Base-by-base conservation (phyloP, 2,888 invertebrate species). In the Azorinus chamasolen region DNA sequence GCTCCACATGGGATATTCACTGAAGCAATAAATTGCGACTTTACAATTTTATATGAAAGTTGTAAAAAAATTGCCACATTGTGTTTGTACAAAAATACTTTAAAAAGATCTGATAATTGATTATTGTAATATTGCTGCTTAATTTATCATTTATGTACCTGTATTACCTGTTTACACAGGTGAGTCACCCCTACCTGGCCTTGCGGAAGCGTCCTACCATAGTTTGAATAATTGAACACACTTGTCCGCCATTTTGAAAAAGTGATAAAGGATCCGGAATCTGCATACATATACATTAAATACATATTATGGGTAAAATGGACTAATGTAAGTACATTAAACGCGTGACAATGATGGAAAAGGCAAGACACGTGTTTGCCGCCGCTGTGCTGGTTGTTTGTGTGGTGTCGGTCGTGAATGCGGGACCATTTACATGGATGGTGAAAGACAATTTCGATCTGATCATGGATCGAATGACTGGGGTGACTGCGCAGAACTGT, bases 361-460 rank as follows among this genome's bases (percentile, higher is more conserved):
- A 45, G 18, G 18, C 55, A 24, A 48, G 59, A 24, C 63, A 58
- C 41, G 65, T 63, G 41, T 61, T 79, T 6, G 73, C 69, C 12
- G 59, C 70, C 46, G 78, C 54, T 20, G 53, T 84, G 48, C 74
- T 83, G 63, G 76, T 68, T 18, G 59, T 86, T 22, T 68, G 83
- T 2, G 77, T 78, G 27, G 24, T 79, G 43, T 77, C 79, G 32
- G 39, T 77, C 25, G 79, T 84, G 5, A 46, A 46, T 70, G 75
- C 16, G 70, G 74, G 41, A 72, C 73, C 18, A 74, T 93, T 88
- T 74, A 97, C 97, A 90, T 99, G 98, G 98, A 97, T 98, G 94
- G 94, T 95, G 22, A 95, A 96, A 72, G 99, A 99, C 94, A 94
- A 96, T 58, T 98, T 98, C 90, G 98, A 99, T 92, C 96, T 97